These are phyloP conservation scores for Caenorhabditis wallacei DNA, from an alignment of 2,888 invertebrate species.

Conservation along the genomic window DNA sequence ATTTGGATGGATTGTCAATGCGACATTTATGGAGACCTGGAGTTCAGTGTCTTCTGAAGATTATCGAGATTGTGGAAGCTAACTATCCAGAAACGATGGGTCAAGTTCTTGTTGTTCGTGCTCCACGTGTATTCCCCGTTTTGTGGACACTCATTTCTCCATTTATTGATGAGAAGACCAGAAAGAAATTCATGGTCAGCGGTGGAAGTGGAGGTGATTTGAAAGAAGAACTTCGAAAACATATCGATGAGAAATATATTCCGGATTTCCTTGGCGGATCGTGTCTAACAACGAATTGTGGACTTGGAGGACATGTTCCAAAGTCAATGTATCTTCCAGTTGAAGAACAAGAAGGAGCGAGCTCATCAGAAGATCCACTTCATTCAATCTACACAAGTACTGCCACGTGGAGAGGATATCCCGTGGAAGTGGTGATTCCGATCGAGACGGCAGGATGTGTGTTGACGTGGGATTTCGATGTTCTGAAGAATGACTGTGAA, in stretches of 20 bases:
- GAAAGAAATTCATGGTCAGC: slow-evolving; percentile 87
- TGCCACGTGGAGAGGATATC: slow-evolving; percentile 84
- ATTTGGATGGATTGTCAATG: slow-evolving; percentile 95
- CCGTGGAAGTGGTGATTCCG: slow-evolving; percentile 87
- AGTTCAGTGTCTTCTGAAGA: slow-evolving; percentile 87
- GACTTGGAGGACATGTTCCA: slow-evolving; percentile 91
- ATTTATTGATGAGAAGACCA: slow-evolving; percentile 95
- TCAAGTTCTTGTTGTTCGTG: slow-evolving; percentile 92
- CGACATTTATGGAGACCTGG: slow-evolving; percentile 96
- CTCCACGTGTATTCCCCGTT: slow-evolving; percentile 95
- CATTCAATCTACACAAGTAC: slow-evolving; percentile 84
- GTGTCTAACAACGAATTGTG: slow-evolving; percentile 84
- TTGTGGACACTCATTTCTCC: slow-evolving; percentile 96
- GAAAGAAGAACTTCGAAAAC: slow-evolving; percentile 89
- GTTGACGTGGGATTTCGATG: slow-evolving; percentile 97
- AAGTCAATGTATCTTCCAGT: slow-evolving; percentile 90
- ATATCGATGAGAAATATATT: slow-evolving; percentile 91
- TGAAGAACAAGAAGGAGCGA: slow-evolving; percentile 83
- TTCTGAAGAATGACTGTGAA: slow-evolving; percentile 91
- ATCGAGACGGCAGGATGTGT: slow-evolving; percentile 92
- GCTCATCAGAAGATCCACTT: slow-evolving; percentile 81
- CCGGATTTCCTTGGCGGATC: slow-evolving; percentile 91
- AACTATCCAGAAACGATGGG: slow-evolving; percentile 74
- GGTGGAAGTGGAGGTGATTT: slow-evolving; percentile 86
- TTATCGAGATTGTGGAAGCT: slow-evolving; percentile 89